Conservation (phyloP, 2,113 vertebrate genomes). For the Heterochromis multidens region DNA sequence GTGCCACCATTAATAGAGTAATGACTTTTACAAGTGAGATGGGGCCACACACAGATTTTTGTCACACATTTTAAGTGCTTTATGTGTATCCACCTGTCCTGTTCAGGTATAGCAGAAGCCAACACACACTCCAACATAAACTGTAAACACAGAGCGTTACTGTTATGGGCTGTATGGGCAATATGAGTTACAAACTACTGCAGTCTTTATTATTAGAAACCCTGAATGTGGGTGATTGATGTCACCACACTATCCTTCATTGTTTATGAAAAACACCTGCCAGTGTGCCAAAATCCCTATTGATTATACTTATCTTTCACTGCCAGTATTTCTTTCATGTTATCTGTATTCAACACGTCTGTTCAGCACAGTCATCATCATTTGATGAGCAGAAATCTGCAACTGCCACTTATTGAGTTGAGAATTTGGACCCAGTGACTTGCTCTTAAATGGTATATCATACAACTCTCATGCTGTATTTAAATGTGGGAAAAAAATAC, state of each 20-base stretch:
- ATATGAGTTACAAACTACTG: neutral
- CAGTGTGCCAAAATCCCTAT: neutral
- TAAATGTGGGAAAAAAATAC: neutral
- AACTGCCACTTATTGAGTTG: neutral
- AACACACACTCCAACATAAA: neutral
- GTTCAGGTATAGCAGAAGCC: neutral
- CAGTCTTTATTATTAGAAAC: neutral
- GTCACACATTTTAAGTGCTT: neutral
- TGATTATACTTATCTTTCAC: slow-evolving; percentile 8
- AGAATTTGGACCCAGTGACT: neutral
- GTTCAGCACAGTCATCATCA: neutral
- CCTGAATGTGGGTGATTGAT: neutral
- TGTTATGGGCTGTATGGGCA: neutral
- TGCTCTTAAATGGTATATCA: neutral
- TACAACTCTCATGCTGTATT: neutral
- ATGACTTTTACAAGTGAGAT: slow-evolving; percentile 35
- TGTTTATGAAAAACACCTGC: neutral
- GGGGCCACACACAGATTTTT: neutral
- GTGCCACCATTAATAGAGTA: slow-evolving; percentile 1
- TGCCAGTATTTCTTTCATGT: neutral
- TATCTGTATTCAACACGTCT: slow-evolving; percentile 2
- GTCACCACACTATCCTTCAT: neutral
- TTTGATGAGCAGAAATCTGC: neutral
- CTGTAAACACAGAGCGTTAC: neutral
- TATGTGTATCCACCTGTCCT: neutral